phyloP scores from a whole-genome alignment of 2,888 invertebrate species.

The Melieria crassipennis region DNA sequence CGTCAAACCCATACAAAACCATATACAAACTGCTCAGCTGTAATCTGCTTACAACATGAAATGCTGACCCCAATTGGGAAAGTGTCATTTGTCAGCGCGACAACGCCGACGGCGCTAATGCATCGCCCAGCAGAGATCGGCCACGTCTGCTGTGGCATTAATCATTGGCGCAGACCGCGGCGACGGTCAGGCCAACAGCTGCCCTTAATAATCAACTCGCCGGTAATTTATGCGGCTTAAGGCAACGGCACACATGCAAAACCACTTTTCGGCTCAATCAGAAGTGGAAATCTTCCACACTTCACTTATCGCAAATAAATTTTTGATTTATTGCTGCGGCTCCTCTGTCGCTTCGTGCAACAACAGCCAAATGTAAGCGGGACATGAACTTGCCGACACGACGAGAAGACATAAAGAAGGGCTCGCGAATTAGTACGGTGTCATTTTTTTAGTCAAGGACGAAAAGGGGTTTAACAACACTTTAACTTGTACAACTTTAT shows the following conservation, averaged over 20 bases:
- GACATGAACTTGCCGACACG: too few relatives aligned
- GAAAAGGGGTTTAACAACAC: too few relatives aligned
- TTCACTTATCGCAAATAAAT: conserved; percentile 30
- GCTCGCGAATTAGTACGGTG: too few relatives aligned
- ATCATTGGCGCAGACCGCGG: background rate
- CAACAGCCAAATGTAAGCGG: too few relatives aligned
- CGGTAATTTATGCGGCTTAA: conserved; percentile 30
- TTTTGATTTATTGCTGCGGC: conserved; percentile 28
- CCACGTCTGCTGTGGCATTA: background rate
- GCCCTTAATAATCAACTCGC: conserved; percentile 26
- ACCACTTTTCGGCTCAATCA: conserved; percentile 27
- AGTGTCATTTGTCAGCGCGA: conserved; percentile 31
- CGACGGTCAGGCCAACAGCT: background rate
- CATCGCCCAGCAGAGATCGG: too few relatives aligned
- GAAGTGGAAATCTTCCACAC: conserved; percentile 27
- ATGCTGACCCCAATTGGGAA: conserved; percentile 33
- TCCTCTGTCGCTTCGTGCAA: background rate
- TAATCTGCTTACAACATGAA: conserved; percentile 25
- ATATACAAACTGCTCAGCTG: conserved; percentile 39
- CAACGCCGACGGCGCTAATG: background rate
- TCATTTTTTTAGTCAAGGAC: too few relatives aligned
- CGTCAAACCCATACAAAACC: too few relatives aligned
- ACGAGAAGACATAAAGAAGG: too few relatives aligned
- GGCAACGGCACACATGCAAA: conserved; percentile 14
- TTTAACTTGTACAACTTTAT: too few relatives aligned